phyloP scores from a whole-genome alignment of 2,888 invertebrate genomes.

The Aethes cnicana region DNA sequence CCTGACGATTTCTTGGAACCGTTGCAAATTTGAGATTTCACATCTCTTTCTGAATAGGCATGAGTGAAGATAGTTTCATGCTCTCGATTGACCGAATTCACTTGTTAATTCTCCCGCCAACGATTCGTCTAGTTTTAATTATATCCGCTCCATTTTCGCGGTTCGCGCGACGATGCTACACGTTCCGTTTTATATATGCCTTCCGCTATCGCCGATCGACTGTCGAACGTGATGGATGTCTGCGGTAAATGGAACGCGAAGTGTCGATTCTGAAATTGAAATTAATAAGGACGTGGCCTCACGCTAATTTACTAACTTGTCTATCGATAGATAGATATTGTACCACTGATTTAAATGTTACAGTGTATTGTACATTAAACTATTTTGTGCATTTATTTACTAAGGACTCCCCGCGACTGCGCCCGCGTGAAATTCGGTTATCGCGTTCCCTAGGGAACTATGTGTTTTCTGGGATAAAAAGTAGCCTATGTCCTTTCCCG shows the following conservation, averaged over 20 bases:
- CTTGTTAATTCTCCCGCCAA: constrained; percentile 65
- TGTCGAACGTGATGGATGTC: constrained; percentile 53
- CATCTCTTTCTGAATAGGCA: neutral
- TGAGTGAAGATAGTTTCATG: neutral
- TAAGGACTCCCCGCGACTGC: too few relatives aligned
- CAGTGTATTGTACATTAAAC: too few relatives aligned
- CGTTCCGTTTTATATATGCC: constrained; percentile 46
- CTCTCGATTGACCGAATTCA: constrained; percentile 55
- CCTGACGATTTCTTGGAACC: too few relatives aligned
- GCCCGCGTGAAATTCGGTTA: too few relatives aligned
- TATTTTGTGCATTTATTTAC: too few relatives aligned
- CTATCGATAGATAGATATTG: too few relatives aligned
- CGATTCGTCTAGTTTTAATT: constrained; percentile 75
- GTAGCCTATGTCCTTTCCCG: too few relatives aligned
- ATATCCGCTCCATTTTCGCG: constrained; percentile 79
- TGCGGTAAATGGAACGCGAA: constrained; percentile 37
- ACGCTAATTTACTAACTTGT: constrained; percentile 53
- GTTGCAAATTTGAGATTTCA: too few relatives aligned
- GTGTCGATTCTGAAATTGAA: constrained; percentile 12
- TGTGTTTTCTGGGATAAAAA: too few relatives aligned
- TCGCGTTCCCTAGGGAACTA: too few relatives aligned
- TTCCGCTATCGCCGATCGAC: constrained; percentile 66
- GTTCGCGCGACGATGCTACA: constrained; percentile 59
- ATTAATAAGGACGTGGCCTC: constrained; percentile 30
- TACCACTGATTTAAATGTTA: too few relatives aligned